These are phyloP conservation scores for Eleginops maclovinus DNA, from an alignment of 2,113 vertebrate genomes.

Conservation along the genomic window DNA sequence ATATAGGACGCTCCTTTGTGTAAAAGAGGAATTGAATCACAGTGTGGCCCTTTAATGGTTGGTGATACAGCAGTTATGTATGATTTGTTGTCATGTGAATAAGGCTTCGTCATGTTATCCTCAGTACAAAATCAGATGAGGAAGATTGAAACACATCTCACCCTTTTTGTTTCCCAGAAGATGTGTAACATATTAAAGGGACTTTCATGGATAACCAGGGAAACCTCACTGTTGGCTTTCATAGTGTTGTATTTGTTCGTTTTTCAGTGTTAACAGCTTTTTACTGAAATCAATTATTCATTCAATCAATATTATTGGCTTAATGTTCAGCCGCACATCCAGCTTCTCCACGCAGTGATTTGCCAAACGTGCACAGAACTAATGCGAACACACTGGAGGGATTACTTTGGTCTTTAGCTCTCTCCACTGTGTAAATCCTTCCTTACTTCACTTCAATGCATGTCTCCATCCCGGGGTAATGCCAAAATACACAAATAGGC, in stretches of 20 bases:
- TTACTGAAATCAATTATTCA: not conserved
- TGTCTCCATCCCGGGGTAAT: not conserved
- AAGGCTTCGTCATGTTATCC: not conserved
- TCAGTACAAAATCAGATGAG: not conserved
- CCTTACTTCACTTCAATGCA: slow-evolving; percentile 9
- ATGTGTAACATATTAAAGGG: not conserved
- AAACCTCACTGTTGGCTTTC: not conserved
- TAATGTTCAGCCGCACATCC: not conserved
- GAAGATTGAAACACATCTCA: slow-evolving; percentile 13
- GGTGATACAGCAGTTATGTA: not conserved
- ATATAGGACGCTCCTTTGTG: not conserved
- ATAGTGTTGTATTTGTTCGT: no score
- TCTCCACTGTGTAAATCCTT: not conserved
- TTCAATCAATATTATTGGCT: not conserved
- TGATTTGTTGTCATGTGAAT: not conserved
- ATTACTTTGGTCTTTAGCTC: slow-evolving; percentile 4
- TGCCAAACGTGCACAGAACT: not conserved
- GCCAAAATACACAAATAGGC: slow-evolving; percentile 18
- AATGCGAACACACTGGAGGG: slow-evolving; percentile 12
- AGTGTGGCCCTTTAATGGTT: not conserved
- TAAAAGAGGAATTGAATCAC: not conserved
- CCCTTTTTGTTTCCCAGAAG: not conserved
- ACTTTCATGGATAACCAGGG: not conserved
- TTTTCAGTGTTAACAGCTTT: not conserved
- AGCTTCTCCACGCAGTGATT: slow-evolving; percentile 5